Evolutionary conservation across 2,888 invertebrate genomes (phyloP), one percentile per base, ranked within the genome.

Genomic region (Callosobruchus maculatus): DNA sequence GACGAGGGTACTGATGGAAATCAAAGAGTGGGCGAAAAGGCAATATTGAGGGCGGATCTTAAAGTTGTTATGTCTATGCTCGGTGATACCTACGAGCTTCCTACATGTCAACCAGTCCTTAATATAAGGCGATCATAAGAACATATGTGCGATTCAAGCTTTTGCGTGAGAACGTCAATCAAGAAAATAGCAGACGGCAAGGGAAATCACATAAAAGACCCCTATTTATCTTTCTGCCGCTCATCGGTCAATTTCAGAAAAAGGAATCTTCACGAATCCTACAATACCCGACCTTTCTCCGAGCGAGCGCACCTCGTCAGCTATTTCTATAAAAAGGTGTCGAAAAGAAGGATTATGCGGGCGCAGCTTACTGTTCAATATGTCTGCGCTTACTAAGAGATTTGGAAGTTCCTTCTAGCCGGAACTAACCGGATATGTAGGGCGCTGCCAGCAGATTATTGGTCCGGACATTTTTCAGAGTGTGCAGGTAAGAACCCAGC

Each of bases 381-480:
- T 68, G 68, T 68, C 21, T 68, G 22, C 68, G 68, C 68, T 21
- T 22, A 21, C 68, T 18, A 20, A 21, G 68, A 68, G 68, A 68
- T 68, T 68, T 68, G 68, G 20, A 68, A 68, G 21, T 68, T 68
- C 68, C 68, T 68, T 68, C 22, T 68, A 20, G 68, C 49, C 49
- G 49, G 49, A 49, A 49, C 49, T 49, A 49, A 49, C 49, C 7
- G 49, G 49, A 49, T 26, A 26, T 26, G 7, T 26, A 26, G 7
- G 26, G 26, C 26, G 26, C 2, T 7, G 7, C 2, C 26, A 26
- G 2, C 7, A 26, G 3, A 26, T 26, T 26, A 26, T 26, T 26
- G 7, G 26, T 26, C 26, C 7, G 7, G 2, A 26, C 7, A 26
- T 7, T 2, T 26, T 26, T 7, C 26, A 26, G 3, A 4, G 26